Percentiles rank a stretch among this genome's conserved stretches.
Conservation (phyloP, 2,797 vertebrate genomes). For the Aythya fuligula region DNA sequence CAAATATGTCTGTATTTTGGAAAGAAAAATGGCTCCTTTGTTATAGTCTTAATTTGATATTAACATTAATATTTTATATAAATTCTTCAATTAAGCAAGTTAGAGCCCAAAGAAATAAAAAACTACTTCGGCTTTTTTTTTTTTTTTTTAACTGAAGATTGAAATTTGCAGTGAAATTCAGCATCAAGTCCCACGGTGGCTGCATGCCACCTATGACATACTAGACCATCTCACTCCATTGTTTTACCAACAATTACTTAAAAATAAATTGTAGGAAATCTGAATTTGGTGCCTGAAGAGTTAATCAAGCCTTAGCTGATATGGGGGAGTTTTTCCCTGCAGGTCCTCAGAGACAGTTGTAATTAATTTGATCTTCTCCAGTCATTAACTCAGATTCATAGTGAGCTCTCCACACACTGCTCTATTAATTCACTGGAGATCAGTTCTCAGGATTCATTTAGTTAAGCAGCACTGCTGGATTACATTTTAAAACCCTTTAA, state of each 20-base stretch:
- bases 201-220: not conserved
- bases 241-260: not conserved
- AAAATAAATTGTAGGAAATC: constrained; percentile 21
- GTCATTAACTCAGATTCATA: constrained; percentile 84
- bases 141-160: not conserved
- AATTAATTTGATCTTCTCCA: constrained; percentile 87
- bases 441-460: constrained; percentile 84
- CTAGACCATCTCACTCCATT: not conserved
- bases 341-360: constrained; percentile 80
- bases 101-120: not conserved
- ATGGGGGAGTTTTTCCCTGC: constrained; percentile 72
- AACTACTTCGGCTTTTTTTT: not conserved
- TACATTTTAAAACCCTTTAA: constrained; percentile 85
- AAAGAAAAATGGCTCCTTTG: not conserved
- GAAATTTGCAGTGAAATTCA: not conserved
- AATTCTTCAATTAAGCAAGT: not conserved
- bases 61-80: not conserved
- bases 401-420: constrained; percentile 74
- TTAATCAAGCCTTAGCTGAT: constrained; percentile 79
- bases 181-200: not conserved
- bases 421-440: constrained; percentile 86
- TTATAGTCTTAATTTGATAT: not conserved
- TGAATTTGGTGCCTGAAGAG: constrained; percentile 62
- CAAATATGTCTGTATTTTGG: not conserved
- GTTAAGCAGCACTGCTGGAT: constrained; percentile 84